Conservation (phyloP, 1,140 invertebrate species). For the Papilio dardanus region DNA sequence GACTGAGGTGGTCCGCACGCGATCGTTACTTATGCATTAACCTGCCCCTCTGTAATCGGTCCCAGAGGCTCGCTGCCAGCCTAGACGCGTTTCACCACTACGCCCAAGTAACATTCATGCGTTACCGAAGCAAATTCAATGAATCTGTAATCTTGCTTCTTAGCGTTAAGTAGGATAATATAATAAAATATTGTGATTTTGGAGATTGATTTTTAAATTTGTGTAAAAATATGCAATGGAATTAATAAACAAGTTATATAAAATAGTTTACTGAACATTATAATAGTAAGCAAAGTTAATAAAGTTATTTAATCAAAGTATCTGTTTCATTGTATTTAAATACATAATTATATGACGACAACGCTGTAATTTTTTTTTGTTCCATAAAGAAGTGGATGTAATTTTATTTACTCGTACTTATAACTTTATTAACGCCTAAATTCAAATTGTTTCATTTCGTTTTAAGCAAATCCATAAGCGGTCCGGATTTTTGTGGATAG, state of each 20-base stretch:
- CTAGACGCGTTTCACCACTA: conserved; percentile 59
- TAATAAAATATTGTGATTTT: background rate
- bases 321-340: background rate
- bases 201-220: too few relatives aligned
- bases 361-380: background rate
- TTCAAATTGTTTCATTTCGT: conserved; percentile 39
- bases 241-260: too few relatives aligned
- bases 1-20: conserved; percentile 58
- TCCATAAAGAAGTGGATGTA: background rate
- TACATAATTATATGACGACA: background rate
- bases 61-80: conserved; percentile 52
- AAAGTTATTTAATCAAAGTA: background rate
- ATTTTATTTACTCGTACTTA: conserved; percentile 18
- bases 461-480: conserved; percentile 50
- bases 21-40: conserved; percentile 73
- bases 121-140: background rate
- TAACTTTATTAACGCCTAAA: conserved; percentile 31
- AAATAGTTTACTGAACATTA: too few relatives aligned
- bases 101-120: conserved; percentile 11
- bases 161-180: background rate
- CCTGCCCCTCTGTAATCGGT: conserved; percentile 60
- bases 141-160: conserved; percentile 6
- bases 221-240: too few relatives aligned
- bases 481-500: conserved; percentile 42
- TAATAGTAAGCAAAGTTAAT: too few relatives aligned